Evolutionary conservation across 1,140 invertebrate genomes (phyloP).

Genomic region (Drosophila nasuta): DNA sequence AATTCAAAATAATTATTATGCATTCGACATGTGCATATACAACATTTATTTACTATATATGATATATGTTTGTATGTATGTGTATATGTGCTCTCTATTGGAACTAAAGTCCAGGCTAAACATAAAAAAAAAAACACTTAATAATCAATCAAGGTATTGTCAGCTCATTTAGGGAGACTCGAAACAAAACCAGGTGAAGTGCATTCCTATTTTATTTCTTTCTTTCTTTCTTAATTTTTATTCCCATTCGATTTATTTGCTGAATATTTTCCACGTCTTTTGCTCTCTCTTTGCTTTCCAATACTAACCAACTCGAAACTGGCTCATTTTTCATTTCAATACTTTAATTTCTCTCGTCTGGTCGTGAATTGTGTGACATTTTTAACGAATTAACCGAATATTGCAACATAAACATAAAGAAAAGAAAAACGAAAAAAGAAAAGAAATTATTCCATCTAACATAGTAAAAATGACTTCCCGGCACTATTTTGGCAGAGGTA

Average conservation of each 20-base stretch:
- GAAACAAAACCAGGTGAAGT: slow-evolving; percentile 65
- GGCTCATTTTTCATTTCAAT: slow-evolving; percentile 26
- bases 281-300: not conserved
- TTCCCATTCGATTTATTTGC: slow-evolving; percentile 6
- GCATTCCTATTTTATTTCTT: slow-evolving; percentile 5
- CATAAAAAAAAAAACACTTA: not conserved
- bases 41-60: slow-evolving; percentile 14
- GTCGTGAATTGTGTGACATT: slow-evolving; percentile 37
- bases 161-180: slow-evolving; percentile 35
- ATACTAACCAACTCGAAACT: slow-evolving; percentile 22
- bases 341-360: not conserved
- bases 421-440: slow-evolving; percentile 33
- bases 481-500: slow-evolving; percentile 85
- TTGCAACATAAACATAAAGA: slow-evolving; percentile 19
- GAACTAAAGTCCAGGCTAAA: slow-evolving; percentile 29
- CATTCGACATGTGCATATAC: slow-evolving; percentile 38
- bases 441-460: slow-evolving; percentile 64
- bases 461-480: slow-evolving; percentile 84
- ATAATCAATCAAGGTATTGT: slow-evolving; percentile 28
- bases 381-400: slow-evolving; percentile 19
- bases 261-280: not conserved
- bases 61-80: slow-evolving; percentile 54
- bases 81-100: slow-evolving; percentile 35
- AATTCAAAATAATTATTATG: slow-evolving; percentile 60
- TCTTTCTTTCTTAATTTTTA: not conserved